Evolutionary conservation across 1,140 invertebrate species (phyloP).

Genomic region (Phymastichus coffea): DNA sequence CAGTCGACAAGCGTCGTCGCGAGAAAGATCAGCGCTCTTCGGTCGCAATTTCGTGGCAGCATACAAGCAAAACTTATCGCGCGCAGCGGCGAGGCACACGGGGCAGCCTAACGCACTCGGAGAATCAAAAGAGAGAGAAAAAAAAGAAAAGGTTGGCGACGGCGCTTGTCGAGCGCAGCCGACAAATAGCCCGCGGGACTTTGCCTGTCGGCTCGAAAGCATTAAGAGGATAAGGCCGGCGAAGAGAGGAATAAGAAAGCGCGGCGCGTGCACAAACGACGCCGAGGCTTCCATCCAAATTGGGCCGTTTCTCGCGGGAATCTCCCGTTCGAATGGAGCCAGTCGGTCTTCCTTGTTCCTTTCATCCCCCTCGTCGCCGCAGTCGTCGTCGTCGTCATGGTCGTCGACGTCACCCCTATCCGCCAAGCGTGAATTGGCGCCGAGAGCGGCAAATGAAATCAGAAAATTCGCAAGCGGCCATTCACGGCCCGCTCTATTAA

Average conservation of each 20-base stretch:
- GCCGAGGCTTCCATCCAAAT: slow-evolving; percentile 33
- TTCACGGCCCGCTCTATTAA: slow-evolving; percentile 19
- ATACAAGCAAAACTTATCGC: slow-evolving; percentile 25
- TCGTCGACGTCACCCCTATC: too few species aligned
- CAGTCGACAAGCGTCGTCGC: neutral
- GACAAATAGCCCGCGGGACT: slow-evolving; percentile 19
- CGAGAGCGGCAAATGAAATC: slow-evolving; percentile 20
- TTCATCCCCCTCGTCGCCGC: neutral
- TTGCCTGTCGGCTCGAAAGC: slow-evolving; percentile 14
- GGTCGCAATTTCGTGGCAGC: neutral
- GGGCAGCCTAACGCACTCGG: neutral
- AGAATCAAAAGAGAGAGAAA: too few species aligned
- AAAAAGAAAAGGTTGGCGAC: slow-evolving; percentile 9
- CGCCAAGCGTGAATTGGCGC: too few species aligned
- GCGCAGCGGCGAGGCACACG: neutral
- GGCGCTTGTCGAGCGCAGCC: slow-evolving; percentile 3
- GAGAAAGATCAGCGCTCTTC: neutral
- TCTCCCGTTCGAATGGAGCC: slow-evolving; percentile 31
- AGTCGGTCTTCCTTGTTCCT: neutral
- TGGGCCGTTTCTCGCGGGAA: slow-evolving; percentile 31
- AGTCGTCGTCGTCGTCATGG: too few species aligned
- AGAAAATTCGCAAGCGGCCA: neutral
- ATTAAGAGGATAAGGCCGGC: neutral
- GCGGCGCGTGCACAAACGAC: slow-evolving; percentile 14
- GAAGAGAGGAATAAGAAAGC: neutral